Conservation (phyloP, 2,888 invertebrate species). For the Melangyna quadrimaculata region DNA sequence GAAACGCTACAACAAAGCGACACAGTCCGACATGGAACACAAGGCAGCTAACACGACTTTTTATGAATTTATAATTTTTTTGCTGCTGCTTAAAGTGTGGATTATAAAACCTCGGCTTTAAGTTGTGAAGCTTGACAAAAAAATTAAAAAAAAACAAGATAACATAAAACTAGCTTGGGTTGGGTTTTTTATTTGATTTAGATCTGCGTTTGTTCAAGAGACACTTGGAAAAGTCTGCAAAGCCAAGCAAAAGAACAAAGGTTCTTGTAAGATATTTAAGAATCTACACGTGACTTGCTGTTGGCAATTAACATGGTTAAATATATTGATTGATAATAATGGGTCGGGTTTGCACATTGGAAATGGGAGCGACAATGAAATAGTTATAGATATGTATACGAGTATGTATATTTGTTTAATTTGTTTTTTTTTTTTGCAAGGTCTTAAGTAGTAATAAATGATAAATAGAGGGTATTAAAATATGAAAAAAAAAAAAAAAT, state of each 20-base stretch:
- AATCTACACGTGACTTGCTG: constrained; percentile 66
- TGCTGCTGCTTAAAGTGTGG: constrained; percentile 6
- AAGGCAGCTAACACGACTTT: constrained; percentile 52
- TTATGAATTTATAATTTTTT: constrained; percentile 57
- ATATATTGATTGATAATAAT: constrained; percentile 39
- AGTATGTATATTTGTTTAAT: not conserved
- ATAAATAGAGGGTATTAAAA: constrained; percentile 49
- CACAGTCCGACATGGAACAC: constrained; percentile 29
- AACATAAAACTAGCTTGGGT: constrained; percentile 27
- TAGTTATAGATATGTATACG: not conserved
- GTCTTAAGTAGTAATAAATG: constrained; percentile 32
- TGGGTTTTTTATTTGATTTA: constrained; percentile 45
- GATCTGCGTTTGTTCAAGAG: constrained; percentile 33
- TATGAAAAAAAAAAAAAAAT: constrained; percentile 2
- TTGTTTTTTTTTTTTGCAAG: constrained; percentile 20
- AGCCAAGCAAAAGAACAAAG: not conserved
- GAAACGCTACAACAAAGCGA: constrained; percentile 19
- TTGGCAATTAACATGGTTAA: constrained; percentile 51
- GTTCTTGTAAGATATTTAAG: constrained; percentile 39
- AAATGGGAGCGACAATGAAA: constrained; percentile 47
- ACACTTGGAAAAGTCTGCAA: constrained; percentile 35
- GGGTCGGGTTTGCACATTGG: constrained; percentile 9
- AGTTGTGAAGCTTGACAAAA: not conserved
- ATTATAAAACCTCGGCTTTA: constrained; percentile 24
- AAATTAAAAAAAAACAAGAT: constrained; percentile 18